phyloP scores from a whole-genome alignment of 2,888 invertebrate species.

The Artemia sp. region DNA sequence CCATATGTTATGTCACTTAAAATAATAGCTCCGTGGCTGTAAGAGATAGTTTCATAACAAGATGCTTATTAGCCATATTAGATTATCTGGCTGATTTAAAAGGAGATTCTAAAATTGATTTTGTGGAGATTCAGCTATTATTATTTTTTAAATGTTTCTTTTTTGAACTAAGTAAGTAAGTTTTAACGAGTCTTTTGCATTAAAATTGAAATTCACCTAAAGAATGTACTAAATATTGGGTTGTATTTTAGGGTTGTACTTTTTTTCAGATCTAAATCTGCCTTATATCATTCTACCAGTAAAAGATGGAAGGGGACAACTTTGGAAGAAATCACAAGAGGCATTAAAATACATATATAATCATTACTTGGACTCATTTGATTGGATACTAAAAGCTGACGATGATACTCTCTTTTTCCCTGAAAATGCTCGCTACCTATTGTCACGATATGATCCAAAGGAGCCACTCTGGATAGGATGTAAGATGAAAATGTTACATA shows the following conservation, averaged over 20 bases:
- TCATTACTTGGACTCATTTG: conserved; percentile 15
- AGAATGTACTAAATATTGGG: too few relatives aligned
- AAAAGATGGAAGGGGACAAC: conserved; percentile 10
- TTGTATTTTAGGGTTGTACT: not conserved
- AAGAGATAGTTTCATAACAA: too few relatives aligned
- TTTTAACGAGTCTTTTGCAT: too few relatives aligned
- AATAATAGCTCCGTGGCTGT: too few relatives aligned
- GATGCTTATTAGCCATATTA: too few relatives aligned
- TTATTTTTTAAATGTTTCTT: too few relatives aligned
- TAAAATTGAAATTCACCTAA: too few relatives aligned
- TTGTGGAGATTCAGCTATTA: too few relatives aligned
- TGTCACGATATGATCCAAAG: not conserved
- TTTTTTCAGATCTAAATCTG: not conserved
- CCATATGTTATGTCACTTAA: too few relatives aligned
- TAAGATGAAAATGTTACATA: not conserved
- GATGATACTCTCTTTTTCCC: conserved; percentile 15
- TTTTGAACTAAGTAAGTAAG: too few relatives aligned
- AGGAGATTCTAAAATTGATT: too few relatives aligned
- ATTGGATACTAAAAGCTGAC: conserved; percentile 18
- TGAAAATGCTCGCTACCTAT: not conserved
- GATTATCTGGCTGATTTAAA: too few relatives aligned
- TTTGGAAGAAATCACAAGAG: conserved; percentile 16
- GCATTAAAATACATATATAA: conserved; percentile 17
- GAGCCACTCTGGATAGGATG: conserved; percentile 9
- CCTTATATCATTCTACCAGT: conserved; percentile 13